Base-by-base conservation (phyloP, 1,140 invertebrate species). In the Drosophila subpulchrella region DNA sequence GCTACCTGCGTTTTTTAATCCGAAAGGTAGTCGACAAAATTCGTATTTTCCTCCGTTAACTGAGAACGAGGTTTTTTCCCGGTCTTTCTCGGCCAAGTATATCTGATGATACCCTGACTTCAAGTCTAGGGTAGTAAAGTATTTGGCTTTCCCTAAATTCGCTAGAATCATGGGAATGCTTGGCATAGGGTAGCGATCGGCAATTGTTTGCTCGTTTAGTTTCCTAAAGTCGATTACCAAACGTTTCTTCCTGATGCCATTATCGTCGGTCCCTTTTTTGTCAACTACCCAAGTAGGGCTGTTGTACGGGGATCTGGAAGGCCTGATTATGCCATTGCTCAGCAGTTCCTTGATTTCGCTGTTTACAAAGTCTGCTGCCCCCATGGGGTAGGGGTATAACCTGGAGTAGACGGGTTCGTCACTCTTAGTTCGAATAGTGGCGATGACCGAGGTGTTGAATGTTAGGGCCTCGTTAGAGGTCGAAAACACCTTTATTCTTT, bases 181-280 rank as follows among this genome's bases (percentile, higher is more conserved):
- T 38, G 51, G 59, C 41, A 71, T 71, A 8, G 60, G 44, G 11
- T 65, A 65, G 32, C 32, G 39, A 44, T 65, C 44, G 32, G 60
- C 34, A n/a, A 71, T 38, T 20, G 24, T 38, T 56, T n/a, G 34
- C 32, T 38, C 15, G 42, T 66, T 57, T 4, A 66, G 54, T 12
- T 57, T 65, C 0, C 44, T 56, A 11, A 57, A 65, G 42, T 62
- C 46, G 36, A 50, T 48, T 38, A 66, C 63, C 5, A 58, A 34
- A 1, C 51, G 51, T 13, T 63, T 62, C 10, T 55, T 71, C 8
- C 11, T 62, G 12, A 30, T 63, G 50, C 65, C 44, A 17, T 48
- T 11, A 32, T 62, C 58, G 36, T 70, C 66, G n/a, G 20, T 20
- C 27, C 17, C 46, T 50, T 58, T 58, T 36, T 60, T 60, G 24